Evolutionary conservation across 2,113 vertebrate genomes (phyloP), one percentile per base, ranked within the genome.

Genomic region (Petromus typicus): DNA sequence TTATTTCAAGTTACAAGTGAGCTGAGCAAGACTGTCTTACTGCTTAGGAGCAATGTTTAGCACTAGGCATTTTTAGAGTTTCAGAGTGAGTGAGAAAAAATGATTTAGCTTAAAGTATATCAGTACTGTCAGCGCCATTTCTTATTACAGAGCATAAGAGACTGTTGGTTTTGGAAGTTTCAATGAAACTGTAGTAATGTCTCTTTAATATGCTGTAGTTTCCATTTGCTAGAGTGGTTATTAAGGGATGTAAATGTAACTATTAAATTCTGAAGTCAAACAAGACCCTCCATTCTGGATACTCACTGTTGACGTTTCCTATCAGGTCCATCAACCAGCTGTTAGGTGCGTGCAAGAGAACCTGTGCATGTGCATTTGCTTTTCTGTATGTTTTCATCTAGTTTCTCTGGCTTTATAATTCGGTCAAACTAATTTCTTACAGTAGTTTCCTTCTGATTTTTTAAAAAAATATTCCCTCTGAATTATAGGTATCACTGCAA

Each of bases 171-270:
- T n/a, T 86, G 63, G 22, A 57, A 54, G 5, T 75, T 90, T 87
- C 82, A 92, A n/a, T 82, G 13, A 93, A 95, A 94, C 14, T 86
- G 34, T 14, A 57, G 48, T 23, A 66, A 73, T 2, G 12, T 89
- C 30, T 93, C 32, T 83, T 13, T 61, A 54, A 40, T 27, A 43
- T 90, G 86, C 8, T 83, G 45, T 59, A 81, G 57, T 66, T 22
- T 14, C 22, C 22, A 23, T 56, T 2, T 37, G 81, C 30, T 80
- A 43, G 0, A 17, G 69, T 69, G 75, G 22, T 94, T 11, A 56
- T 43, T 75, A 88, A 85, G 4, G 5, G 1, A 3, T 54, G 1
- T 37, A 83, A 67, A 78, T 90, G 83, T 91, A 43, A 9, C n/a
- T 59, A 57, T 16, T 11, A 34, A 40, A 69, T 82, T 69, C 48